These are phyloP conservation scores for Hipposideros armiger DNA, from an alignment of 2,113 vertebrate genomes.

Conservation along the genomic window DNA sequence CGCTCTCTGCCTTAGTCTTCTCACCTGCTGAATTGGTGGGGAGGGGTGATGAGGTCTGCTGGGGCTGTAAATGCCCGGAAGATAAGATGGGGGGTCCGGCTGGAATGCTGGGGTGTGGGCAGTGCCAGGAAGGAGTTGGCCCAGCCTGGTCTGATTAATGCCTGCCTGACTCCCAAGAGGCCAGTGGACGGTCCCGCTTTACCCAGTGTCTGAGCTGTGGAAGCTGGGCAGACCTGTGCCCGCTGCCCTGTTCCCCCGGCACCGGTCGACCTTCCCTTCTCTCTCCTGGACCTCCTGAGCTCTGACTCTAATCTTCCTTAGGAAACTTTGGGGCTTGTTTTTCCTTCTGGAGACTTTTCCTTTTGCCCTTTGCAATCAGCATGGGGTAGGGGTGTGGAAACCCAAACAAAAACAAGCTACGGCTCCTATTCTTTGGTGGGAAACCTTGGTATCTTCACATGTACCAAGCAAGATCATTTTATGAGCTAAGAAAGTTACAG, in stretches of 20 bases:
- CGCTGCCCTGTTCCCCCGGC: fast-evolving
- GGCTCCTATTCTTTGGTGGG: not conserved
- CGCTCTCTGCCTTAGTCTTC: not conserved
- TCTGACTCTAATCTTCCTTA: not conserved
- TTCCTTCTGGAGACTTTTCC: not conserved
- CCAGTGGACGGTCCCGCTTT: not conserved
- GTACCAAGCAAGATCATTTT: not conserved
- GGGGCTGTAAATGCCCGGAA: not conserved
- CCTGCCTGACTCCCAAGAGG: not conserved
- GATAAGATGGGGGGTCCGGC: not conserved
- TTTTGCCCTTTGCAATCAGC: not conserved
- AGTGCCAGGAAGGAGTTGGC: not conserved
- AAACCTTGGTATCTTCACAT: not conserved
- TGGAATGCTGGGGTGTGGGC: no score
- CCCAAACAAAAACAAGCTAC: not conserved
- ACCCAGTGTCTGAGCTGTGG: not conserved
- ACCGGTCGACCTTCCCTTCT: fast-evolving
- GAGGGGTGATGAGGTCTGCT: not conserved
- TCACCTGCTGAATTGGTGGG: not conserved
- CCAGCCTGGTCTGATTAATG: not conserved
- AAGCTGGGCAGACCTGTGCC: not conserved
- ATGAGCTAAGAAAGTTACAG: not conserved
- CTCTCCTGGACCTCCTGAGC: not conserved
- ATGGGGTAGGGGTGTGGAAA: not conserved
- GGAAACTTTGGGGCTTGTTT: not conserved